Evolutionary conservation across 2,888 invertebrate genomes (phyloP), one percentile per base, ranked within the genome.

Genomic region (Mythimna ferrago): DNA sequence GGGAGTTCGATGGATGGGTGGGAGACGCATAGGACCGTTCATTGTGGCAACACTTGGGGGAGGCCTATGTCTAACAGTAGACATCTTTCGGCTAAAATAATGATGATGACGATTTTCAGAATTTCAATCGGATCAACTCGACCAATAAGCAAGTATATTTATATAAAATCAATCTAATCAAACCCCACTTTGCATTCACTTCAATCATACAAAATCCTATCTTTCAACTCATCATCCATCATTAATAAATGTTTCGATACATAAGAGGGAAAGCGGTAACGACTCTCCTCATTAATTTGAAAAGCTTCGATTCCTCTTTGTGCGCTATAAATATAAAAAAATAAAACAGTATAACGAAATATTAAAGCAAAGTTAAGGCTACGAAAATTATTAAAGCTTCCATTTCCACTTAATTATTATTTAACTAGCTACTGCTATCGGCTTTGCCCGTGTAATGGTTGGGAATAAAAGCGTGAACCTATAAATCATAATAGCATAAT

Each of bases 221-320:
- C 11, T 51, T n/a, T 44, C 2, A 21, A 53, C 11, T 64, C 58
- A 66, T 83, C 72, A 77, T 81, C 61, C 41, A 66, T 79, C 80
- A 79, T 80, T 86, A 84, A 77, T 82, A 66, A 84, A 84, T 82
- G 71, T 80, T 82, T 79, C 76, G 72, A 76, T 78, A 80, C 72
- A 41, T 76, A 65, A 84, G 76, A 77, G 67, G 67, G 70, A 79
- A 79, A 71, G 77, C 85, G 83, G 85, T 91, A 92, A 90, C 86
- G 90, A 91, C 61, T 85, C 79, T 66, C 81, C 87, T 90, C 90
- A 86, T 92, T 91, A 90, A 89, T 88, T 84, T 89, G 71, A 86
- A 89, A 78, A 83, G 83, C 60, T 73, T 78, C 75, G 51, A 66
- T 78, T 76, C 66, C 71, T 58, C 73, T 76, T 81, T 79, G 71